Percentiles rank a stretch among this genome's conserved stretches.
These are phyloP conservation scores for Pyrgilauda ruficollis DNA, from an alignment of 2,113 vertebrate species.

Conservation along the genomic window DNA sequence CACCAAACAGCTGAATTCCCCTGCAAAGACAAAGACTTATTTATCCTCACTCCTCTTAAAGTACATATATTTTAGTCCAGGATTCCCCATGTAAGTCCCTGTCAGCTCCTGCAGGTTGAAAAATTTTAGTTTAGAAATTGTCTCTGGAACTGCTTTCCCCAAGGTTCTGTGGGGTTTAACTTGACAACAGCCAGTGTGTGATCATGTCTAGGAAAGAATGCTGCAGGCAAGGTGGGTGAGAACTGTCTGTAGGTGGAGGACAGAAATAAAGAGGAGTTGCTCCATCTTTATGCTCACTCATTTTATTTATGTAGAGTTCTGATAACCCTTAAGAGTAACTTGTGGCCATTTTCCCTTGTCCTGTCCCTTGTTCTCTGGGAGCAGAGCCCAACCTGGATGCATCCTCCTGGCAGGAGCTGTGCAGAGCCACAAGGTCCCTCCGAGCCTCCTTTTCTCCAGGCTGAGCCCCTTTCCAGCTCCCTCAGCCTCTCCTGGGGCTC, in stretches of 20 bases:
- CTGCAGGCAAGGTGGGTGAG: neutral
- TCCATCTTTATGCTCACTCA: neutral
- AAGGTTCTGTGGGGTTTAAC: neutral
- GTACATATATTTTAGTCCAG: conserved; percentile 3
- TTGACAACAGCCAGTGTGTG: neutral
- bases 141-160: neutral
- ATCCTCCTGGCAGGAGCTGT: rapidly evolving
- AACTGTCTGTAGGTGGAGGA: neutral
- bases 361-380: neutral
- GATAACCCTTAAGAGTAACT: neutral
- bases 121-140: neutral
- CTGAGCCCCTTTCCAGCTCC: neutral
- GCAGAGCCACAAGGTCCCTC: neutral
- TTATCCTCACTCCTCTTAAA: conserved; percentile 2
- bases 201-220: neutral
- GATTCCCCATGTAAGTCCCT: neutral
- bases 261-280: neutral
- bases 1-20: neutral
- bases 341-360: rapidly evolving
- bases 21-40: conserved; percentile 32
- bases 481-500: neutral
- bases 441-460: neutral
- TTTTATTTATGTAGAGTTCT: neutral
- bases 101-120: neutral
- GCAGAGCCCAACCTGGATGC: rapidly evolving